Percentiles rank a stretch among this genome's conserved stretches.
phyloP scores from a whole-genome alignment of 2,113 vertebrate genomes.

The Apus apus region DNA sequence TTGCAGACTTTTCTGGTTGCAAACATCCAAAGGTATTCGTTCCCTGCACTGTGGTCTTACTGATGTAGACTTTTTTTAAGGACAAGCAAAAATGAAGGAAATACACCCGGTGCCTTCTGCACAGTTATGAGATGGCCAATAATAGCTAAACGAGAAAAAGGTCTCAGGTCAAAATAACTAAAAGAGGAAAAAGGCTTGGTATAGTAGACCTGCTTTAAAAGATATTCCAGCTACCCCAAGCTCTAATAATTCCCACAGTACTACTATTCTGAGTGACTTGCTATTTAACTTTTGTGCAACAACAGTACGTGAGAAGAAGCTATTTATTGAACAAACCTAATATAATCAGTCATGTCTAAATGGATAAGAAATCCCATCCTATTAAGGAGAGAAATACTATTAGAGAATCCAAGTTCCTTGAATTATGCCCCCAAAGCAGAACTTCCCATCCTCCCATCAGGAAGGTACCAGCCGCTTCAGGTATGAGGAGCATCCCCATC shows the following conservation, averaged over 20 bases:
- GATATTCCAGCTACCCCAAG: not conserved
- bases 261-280: not conserved
- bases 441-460: not conserved
- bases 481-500: not conserved
- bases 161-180: not conserved
- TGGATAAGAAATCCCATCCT: not conserved
- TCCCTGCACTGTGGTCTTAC: not conserved
- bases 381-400: not conserved
- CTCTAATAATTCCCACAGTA: not conserved
- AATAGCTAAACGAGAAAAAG: not conserved
- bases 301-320: not conserved
- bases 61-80: not conserved
- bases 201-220: not conserved
- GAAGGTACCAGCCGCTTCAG: fast-evolving
- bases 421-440: not conserved
- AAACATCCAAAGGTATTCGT: not conserved
- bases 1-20: not conserved
- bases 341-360: not conserved
- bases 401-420: not conserved
- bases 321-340: not conserved
- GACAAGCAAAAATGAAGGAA: not conserved
- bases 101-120: fast-evolving
- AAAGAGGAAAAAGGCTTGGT: not conserved
- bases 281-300: not conserved
- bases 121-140: not conserved